Evolutionary conservation across 2,113 vertebrate species (phyloP).

Genomic region (Oplegnathus fasciatus): DNA sequence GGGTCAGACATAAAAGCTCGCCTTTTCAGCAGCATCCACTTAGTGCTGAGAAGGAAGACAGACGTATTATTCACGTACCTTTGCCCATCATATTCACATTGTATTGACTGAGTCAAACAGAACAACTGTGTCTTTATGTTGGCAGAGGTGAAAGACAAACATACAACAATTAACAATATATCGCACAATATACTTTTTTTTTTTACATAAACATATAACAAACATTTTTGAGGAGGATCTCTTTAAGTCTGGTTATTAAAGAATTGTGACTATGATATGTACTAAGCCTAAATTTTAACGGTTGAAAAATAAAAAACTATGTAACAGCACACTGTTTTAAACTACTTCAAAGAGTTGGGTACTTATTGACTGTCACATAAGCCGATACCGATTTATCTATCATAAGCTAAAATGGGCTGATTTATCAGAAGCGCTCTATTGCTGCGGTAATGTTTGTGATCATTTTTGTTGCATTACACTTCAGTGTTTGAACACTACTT

Average conservation of each 20-base stretch:
- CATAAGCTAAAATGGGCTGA: background rate
- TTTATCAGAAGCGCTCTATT: background rate
- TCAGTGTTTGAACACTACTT: background rate
- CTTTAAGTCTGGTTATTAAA: background rate
- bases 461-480: background rate
- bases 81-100: slow-evolving; percentile 67
- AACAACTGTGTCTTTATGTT: slow-evolving; percentile 76
- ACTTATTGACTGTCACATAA: background rate
- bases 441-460: background rate
- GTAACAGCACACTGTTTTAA: background rate
- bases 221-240: too few relatives aligned
- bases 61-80: slow-evolving; percentile 62
- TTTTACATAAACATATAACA: background rate
- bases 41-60: slow-evolving; percentile 62
- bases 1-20: slow-evolving; percentile 76
- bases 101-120: slow-evolving; percentile 56
- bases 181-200: too few relatives aligned
- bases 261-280: too few relatives aligned
- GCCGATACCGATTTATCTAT: too few relatives aligned
- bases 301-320: background rate
- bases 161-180: too few relatives aligned
- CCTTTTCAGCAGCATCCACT: slow-evolving; percentile 81
- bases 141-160: slow-evolving; percentile 32
- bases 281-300: background rate
- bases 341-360: background rate